Evolutionary conservation across 2,113 vertebrate genomes (phyloP), one percentile per base, ranked within the genome.

Genomic region (Orycteropus afer): DNA sequence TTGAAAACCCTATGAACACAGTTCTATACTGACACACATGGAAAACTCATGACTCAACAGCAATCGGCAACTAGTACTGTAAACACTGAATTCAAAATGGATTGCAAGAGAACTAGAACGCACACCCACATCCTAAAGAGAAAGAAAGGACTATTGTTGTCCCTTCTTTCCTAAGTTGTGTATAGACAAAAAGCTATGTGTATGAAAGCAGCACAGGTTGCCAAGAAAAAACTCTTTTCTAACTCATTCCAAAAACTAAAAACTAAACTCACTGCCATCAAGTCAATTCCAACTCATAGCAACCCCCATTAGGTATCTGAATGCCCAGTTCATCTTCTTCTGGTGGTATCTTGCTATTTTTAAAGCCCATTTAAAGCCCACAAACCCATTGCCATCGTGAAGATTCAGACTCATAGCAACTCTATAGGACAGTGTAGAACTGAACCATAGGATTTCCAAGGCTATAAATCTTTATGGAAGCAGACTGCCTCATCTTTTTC

Each of bases 161-260:
- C 59, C 23, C 12, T 23, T 85, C 42, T 18, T 89, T 69, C 20
- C 5, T 11, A 55, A 25, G 20, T 34, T 27, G 55, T 12, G 20
- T 7, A 14, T 40, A 27, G 53, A 88, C 42, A 32, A 71, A 90
- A 83, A 65, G 2, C 20, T 47, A 0, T 9, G 4, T 17, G 65
- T 2, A 5, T 2, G 3, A 59, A 87, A 15, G 22, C 20, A 18
- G 15, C 13, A 6, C 89, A n/a, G 22, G 29, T 55, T 11, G n/a
- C 55, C 45, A 69, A 55, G 55, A 42, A 87, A 95, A 81, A 93
- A 27, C 1, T 77, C 25, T 57, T 80, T 91, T 89, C 78, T 81
- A 93, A 81, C 9, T 88, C 49, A 55, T n/a, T n/a, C n/a, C n/a
- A n/a, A n/a, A n/a, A n/a, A n/a, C n/a, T n/a, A n/a, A n/a, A n/a